These are phyloP conservation scores for Aspidiotus rigidus DNA, from an alignment of 2,888 invertebrate species.

Conservation along the genomic window DNA sequence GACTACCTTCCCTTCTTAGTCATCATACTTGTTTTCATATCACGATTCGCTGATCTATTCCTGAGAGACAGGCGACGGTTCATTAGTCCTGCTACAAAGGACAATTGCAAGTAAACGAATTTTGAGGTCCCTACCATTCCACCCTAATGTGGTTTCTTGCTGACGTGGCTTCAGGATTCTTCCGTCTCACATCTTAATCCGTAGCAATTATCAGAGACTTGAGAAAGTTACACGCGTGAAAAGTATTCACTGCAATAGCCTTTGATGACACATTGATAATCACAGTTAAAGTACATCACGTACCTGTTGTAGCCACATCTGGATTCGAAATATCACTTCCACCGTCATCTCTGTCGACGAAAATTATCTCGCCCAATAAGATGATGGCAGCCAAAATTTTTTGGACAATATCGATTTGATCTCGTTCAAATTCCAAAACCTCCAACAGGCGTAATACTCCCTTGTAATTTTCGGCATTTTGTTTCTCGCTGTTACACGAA, in stretches of 20 bases:
- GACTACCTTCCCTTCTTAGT: too few species aligned
- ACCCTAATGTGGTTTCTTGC: too few species aligned
- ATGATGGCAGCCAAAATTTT: conserved; percentile 65
- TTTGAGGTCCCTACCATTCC: too few species aligned
- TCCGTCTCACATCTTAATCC: too few species aligned
- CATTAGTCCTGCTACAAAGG: too few species aligned
- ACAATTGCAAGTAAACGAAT: too few species aligned
- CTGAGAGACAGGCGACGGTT: too few species aligned
- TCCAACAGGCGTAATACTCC: conserved; percentile 55
- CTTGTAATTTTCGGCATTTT: conserved; percentile 56
- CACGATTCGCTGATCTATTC: too few species aligned
- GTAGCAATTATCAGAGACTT: too few species aligned
- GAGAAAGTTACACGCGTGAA: neutral
- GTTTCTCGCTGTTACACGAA: conserved; percentile 54
- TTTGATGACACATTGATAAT: conserved; percentile 5
- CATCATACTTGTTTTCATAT: too few species aligned
- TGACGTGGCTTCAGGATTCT: too few species aligned
- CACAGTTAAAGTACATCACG: conserved; percentile 13
- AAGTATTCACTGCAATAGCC: neutral
- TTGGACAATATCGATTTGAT: conserved; percentile 61
- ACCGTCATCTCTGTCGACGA: conserved; percentile 52
- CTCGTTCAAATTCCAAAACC: conserved; percentile 59
- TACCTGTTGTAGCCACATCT: conserved; percentile 56
- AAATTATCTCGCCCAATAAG: conserved; percentile 65
- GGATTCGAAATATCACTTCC: conserved; percentile 63